phyloP scores from a whole-genome alignment of 2,888 invertebrate species.

The Yponomeuta evonymella region DNA sequence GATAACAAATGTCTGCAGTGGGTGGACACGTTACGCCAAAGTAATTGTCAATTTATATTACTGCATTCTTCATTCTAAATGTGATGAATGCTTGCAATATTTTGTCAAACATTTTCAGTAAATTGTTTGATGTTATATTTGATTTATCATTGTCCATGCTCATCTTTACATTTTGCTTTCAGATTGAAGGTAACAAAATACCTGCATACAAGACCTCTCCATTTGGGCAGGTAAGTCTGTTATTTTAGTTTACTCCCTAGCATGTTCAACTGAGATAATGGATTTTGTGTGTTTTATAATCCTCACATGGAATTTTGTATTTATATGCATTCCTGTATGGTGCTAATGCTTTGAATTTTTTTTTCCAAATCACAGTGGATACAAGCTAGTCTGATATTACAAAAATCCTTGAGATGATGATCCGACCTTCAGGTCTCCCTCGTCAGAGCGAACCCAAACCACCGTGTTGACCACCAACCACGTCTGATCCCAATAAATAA shows the following conservation, averaged over 20 bases:
- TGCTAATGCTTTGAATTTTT: too few relatives aligned
- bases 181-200: neutral
- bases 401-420: constrained; percentile 44
- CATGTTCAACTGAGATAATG: too few relatives aligned
- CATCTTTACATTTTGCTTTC: neutral
- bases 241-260: neutral
- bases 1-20: constrained; percentile 12
- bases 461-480: constrained; percentile 30
- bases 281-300: too few relatives aligned
- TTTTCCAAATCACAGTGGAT: too few relatives aligned
- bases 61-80: neutral
- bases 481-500: constrained; percentile 17
- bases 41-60: neutral
- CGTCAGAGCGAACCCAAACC: constrained; percentile 64
- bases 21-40: constrained; percentile 20
- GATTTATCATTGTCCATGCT: neutral
- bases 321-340: too few relatives aligned
- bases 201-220: neutral
- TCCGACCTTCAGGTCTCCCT: constrained; percentile 68
- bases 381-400: too few relatives aligned
- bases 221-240: neutral
- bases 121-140: too few relatives aligned
- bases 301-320: too few relatives aligned
- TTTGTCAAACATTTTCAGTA: constrained; percentile 7
- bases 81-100: constrained; percentile 7